phyloP scores from a whole-genome alignment of 1,140 invertebrate species.

The Formica exsecta region DNA sequence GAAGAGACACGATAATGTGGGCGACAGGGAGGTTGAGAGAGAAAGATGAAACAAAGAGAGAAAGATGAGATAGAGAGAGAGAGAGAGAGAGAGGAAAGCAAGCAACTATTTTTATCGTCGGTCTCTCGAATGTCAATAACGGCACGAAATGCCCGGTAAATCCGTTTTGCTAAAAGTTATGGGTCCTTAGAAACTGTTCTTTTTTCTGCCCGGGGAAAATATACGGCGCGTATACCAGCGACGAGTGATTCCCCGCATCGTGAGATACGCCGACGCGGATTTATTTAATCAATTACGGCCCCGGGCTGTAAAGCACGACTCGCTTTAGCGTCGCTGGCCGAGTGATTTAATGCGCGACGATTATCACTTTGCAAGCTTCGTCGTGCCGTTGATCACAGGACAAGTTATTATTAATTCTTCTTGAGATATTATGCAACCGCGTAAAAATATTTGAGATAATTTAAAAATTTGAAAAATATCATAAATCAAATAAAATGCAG shows the following conservation, averaged over 20 bases:
- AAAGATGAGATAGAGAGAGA: too few species aligned
- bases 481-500: neutral
- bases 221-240: neutral
- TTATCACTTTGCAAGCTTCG: slow-evolving; percentile 16
- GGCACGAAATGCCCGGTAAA: slow-evolving; percentile 34
- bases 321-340: slow-evolving; percentile 27
- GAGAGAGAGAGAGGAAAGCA: neutral
- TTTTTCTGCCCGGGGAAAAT: slow-evolving; percentile 10
- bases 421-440: neutral
- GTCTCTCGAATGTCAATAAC: slow-evolving; percentile 57
- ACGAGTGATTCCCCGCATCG: slow-evolving; percentile 53
- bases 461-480: neutral
- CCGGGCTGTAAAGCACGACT: slow-evolving; percentile 34
- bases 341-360: slow-evolving; percentile 50
- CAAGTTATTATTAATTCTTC: neutral
- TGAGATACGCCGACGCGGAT: slow-evolving; percentile 58
- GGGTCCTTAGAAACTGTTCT: slow-evolving; percentile 41
- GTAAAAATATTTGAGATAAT: neutral
- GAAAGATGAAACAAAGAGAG: too few species aligned
- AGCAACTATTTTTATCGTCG: slow-evolving; percentile 67
- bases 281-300: slow-evolving; percentile 61
- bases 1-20: slow-evolving; percentile 10
- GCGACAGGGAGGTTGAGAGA: neutral
- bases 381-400: neutral
- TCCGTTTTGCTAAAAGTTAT: slow-evolving; percentile 41